Conservation (phyloP, 2,888 invertebrate species). For the Adelognathus sp. region DNA sequence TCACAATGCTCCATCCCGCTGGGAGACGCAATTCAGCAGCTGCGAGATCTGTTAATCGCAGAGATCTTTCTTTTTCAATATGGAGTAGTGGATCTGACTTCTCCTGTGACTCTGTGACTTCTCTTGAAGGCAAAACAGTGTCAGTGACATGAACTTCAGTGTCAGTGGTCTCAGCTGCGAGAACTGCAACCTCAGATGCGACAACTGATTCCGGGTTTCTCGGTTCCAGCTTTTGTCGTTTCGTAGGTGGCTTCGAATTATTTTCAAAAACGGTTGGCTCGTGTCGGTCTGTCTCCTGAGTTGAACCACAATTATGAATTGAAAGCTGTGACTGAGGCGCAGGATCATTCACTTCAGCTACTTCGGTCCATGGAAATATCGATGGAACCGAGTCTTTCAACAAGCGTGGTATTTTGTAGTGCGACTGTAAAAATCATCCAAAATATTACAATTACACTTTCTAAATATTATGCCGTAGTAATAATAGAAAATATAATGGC, state of each 20-base stretch:
- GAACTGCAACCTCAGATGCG: not conserved
- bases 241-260: not conserved
- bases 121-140: too few relatives aligned
- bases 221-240: not conserved
- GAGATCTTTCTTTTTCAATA: too few relatives aligned
- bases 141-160: too few relatives aligned
- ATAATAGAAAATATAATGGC: not conserved
- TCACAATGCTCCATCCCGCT: not conserved
- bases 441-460: not conserved
- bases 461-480: too few relatives aligned
- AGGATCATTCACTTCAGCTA: not conserved
- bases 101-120: too few relatives aligned
- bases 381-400: constrained; percentile 13
- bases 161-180: not conserved
- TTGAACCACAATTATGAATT: too few relatives aligned
- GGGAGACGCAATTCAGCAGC: too few relatives aligned
- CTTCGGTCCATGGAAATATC: constrained; percentile 18
- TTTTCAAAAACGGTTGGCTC: not conserved
- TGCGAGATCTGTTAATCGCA: too few relatives aligned
- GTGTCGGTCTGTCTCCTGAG: not conserved
- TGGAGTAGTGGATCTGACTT: too few relatives aligned
- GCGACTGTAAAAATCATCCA: not conserved
- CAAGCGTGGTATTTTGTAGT: constrained; percentile 26
- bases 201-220: not conserved
- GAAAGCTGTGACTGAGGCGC: too few relatives aligned